Conservation (phyloP, 2,888 invertebrate species). For the Clepsis dumicolana region DNA sequence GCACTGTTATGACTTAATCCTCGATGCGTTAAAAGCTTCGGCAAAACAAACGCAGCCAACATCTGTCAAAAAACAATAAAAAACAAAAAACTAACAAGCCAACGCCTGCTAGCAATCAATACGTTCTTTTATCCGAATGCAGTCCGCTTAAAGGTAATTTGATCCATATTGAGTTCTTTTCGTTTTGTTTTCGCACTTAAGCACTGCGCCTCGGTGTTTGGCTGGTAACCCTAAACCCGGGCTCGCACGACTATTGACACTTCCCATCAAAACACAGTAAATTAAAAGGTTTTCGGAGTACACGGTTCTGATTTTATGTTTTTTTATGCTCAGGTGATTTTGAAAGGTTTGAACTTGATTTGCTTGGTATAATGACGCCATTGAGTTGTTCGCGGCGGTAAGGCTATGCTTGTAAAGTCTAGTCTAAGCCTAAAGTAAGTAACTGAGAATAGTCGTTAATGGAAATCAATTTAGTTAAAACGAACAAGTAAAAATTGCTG, state of each 20-base stretch:
- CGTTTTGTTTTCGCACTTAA: slow-evolving; percentile 84
- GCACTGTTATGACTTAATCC: slow-evolving; percentile 38
- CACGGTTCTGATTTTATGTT: slow-evolving; percentile 27
- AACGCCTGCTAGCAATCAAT: slow-evolving; percentile 44
- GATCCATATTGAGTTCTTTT: slow-evolving; percentile 73
- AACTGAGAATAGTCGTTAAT: neutral
- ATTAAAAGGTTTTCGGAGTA: slow-evolving; percentile 39
- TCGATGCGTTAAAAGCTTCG: slow-evolving; percentile 22
- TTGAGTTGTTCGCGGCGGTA: neutral
- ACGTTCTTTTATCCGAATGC: slow-evolving; percentile 74
- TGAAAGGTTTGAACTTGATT: neutral
- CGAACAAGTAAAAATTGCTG: no score
- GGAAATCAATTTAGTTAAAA: neutral
- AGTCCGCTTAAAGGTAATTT: slow-evolving; percentile 80
- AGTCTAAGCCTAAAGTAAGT: no score
- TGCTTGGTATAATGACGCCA: neutral
- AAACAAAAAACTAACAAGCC: slow-evolving; percentile 42
- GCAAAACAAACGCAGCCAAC: slow-evolving; percentile 33
- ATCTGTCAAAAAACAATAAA: slow-evolving; percentile 44
- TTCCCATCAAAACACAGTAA: slow-evolving; percentile 77
- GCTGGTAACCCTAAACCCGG: slow-evolving; percentile 76
- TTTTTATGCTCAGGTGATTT: slow-evolving; percentile 16
- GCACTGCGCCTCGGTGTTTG: slow-evolving; percentile 76
- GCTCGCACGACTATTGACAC: slow-evolving; percentile 83
- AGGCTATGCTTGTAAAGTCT: neutral